Evolutionary conservation across 2,113 vertebrate genomes (phyloP), one percentile per base, ranked within the genome.

Genomic region (Sylvia atricapilla): DNA sequence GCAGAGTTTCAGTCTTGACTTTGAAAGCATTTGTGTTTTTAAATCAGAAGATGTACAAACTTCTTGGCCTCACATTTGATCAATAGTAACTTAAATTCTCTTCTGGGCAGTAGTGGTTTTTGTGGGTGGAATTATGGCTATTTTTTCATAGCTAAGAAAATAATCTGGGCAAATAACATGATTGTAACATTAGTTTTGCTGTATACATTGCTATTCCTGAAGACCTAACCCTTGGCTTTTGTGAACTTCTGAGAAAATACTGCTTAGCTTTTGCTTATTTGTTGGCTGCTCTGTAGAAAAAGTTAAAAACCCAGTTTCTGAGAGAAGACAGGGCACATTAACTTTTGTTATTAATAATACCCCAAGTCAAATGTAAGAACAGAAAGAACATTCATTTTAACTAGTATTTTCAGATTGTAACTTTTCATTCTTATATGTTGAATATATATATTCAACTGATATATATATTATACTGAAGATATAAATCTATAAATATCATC

Each of bases 101-200:
- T 93, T 95, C 76, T 79, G 76, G 52, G 80, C 80, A 75, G 49
- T 22, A 8, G 58, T 92, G 94, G 64, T 35, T 96, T 94, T 52
- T 92, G 90, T 85, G 62, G 94, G 78, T 64, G 33, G 52, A 76
- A 92, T 96, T 93, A 78, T 60, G 72, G 58, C 30, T 96, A 78
- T 88, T 80, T 95, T 93, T 90, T 90, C 72, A 56, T 75, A 75
- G 75, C 59, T 62, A 50, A 63, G 53, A 78, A 86, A 88, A 73
- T 23, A 50, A 39, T 46, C 52, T 64, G 86, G 79, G 76, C 94
- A 96, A 95, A 93, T 63, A 67, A 49, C 19, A 83, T 80, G 46
- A 80, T 90, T 86, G 75, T 78, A 90, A 49, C n/a, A 39, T 78
- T 55, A 84, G 22, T 70, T 85, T 90, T 92, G 31, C 72, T 86